Conservation (phyloP, 1,140 invertebrate species). For the Pogonomyrmex californicus region DNA sequence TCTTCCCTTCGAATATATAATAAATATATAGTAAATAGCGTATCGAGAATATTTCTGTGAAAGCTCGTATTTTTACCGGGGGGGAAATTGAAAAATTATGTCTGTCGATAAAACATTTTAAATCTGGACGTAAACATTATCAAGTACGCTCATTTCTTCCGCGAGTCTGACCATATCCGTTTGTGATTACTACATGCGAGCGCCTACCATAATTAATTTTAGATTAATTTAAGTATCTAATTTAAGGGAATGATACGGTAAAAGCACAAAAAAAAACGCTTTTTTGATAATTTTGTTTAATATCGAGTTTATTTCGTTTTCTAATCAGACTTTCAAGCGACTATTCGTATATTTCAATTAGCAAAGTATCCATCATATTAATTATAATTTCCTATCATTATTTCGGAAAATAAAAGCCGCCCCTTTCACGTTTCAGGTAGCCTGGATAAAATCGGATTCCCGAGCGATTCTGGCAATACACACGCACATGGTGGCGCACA, state of each 20-base stretch:
- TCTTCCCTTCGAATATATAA: neutral
- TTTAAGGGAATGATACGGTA: neutral
- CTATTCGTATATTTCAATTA: neutral
- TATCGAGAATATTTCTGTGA: neutral
- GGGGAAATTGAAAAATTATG: neutral
- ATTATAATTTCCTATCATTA: neutral
- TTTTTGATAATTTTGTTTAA: too few species aligned
- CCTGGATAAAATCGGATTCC: slow-evolving; percentile 96
- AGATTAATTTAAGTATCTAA: neutral
- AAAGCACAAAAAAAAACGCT: too few species aligned
- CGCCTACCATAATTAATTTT: neutral
- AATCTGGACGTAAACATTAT: neutral
- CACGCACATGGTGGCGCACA: slow-evolving; percentile 95
- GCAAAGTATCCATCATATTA: neutral
- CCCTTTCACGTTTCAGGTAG: slow-evolving; percentile 89
- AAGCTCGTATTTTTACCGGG: neutral
- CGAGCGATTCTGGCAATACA: slow-evolving; percentile 96
- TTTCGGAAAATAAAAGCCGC: slow-evolving; percentile 11
- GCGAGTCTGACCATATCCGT: neutral
- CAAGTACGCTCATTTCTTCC: neutral
- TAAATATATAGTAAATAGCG: slow-evolving; percentile 6
- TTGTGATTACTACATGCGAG: neutral
- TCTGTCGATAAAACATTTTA: neutral
- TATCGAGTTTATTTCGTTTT: neutral
- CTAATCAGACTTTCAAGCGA: neutral